Percentiles rank a stretch among this genome's conserved stretches.
phyloP scores from a whole-genome alignment of 2,797 vertebrate species.

The Aldrovandia affinis region DNA sequence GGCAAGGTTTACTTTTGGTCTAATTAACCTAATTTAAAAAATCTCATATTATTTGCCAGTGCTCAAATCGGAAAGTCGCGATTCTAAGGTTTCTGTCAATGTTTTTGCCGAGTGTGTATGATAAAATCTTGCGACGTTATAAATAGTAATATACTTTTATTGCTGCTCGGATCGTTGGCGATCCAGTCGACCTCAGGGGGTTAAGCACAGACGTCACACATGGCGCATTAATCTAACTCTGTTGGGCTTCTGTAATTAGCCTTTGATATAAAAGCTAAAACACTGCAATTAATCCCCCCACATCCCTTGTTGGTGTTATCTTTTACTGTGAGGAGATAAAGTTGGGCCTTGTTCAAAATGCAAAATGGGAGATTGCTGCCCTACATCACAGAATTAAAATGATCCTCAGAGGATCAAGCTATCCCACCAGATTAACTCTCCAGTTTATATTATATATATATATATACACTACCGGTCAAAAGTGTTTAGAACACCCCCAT shows the following conservation, averaged over 20 bases:
- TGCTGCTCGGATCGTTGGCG: too few relatives aligned
- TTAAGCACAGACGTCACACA: slow-evolving; percentile 20
- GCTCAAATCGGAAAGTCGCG: too few relatives aligned
- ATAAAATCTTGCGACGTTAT: too few relatives aligned
- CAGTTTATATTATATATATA: neutral
- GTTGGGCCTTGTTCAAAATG: neutral
- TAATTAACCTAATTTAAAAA: too few relatives aligned
- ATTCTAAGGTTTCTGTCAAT: too few relatives aligned
- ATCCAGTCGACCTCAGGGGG: too few relatives aligned
- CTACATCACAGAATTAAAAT: neutral
- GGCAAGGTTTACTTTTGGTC: too few relatives aligned
- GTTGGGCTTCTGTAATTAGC: slow-evolving; percentile 24
- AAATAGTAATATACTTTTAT: too few relatives aligned
- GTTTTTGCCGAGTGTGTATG: too few relatives aligned
- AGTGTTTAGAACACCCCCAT: too few relatives aligned
- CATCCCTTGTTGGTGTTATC: neutral
- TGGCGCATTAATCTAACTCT: slow-evolving; percentile 10
- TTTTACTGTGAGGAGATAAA: neutral
- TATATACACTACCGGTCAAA: too few relatives aligned
- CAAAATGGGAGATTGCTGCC: neutral
- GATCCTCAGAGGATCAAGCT: neutral
- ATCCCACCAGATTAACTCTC: slow-evolving; percentile 1
- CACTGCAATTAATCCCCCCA: slow-evolving; percentile 19
- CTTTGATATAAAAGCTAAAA: slow-evolving; percentile 19
- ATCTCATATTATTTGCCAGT: too few relatives aligned